Percentiles rank a stretch among this genome's conserved stretches.
Conservation (phyloP, 2,113 vertebrate species). For the Elephas maximus region DNA sequence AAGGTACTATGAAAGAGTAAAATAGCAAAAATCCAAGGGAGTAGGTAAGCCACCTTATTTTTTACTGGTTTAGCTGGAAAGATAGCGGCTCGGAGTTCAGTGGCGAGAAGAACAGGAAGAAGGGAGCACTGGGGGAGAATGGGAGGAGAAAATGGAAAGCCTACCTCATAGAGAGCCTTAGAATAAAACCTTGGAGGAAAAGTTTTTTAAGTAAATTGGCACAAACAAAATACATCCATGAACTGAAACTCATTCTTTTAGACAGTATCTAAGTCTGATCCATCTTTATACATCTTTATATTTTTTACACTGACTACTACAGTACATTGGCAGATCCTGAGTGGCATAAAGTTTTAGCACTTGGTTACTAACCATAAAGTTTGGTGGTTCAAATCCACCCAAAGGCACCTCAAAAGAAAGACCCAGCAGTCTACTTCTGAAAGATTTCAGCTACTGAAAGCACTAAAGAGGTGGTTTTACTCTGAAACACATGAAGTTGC, state of each 20-base stretch:
- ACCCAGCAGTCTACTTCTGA: too few relatives aligned
- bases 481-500: too few relatives aligned
- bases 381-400: too few relatives aligned
- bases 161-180: neutral
- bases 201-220: neutral
- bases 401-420: too few relatives aligned
- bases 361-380: too few relatives aligned
- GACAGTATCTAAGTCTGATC: neutral
- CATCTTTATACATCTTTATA: neutral
- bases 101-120: neutral
- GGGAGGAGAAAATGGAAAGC: neutral
- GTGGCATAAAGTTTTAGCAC: too few relatives aligned
- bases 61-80: neutral
- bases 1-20: neutral
- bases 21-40: neutral
- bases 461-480: too few relatives aligned
- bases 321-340: too few relatives aligned
- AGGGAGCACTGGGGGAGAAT: fast-evolving
- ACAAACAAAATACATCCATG: neutral
- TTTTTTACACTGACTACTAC: neutral
- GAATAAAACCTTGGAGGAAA: neutral
- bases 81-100: neutral
- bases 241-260: neutral
- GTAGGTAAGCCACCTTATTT: neutral
- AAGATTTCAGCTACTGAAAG: too few relatives aligned